Percentiles rank a stretch among this genome's conserved stretches.
Evolutionary conservation across 2,888 invertebrate species (phyloP).

Genomic region (Cetonia aurata): DNA sequence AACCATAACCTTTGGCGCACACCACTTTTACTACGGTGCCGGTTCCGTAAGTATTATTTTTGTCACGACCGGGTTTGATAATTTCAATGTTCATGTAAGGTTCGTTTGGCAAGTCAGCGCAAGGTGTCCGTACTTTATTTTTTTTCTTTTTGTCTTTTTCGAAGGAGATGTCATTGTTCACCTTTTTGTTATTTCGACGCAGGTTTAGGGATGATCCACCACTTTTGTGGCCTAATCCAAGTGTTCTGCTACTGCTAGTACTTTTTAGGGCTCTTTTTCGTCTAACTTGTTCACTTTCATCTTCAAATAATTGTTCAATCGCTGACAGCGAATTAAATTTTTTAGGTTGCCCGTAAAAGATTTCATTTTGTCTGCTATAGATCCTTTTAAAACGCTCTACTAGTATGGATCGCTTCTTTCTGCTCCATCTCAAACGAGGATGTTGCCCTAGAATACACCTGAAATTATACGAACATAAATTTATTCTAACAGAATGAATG

Average conservation of each 20-base stretch:
- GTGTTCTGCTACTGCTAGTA: conserved; percentile 50
- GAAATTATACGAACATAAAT: conserved; percentile 46
- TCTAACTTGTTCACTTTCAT: conserved; percentile 43
- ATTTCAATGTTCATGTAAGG: conserved; percentile 78
- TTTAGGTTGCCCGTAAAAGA: conserved; percentile 53
- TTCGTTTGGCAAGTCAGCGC: conserved; percentile 76
- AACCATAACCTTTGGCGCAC: conserved; percentile 82
- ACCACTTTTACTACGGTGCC: conserved; percentile 82
- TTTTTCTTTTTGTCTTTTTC: conserved; percentile 51
- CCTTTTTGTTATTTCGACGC: conserved; percentile 57
- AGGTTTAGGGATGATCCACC: conserved; percentile 58
- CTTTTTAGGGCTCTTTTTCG: conserved; percentile 47
- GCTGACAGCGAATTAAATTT: conserved; percentile 47
- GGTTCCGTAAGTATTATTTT: conserved; percentile 79
- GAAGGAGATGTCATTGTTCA: conserved; percentile 51
- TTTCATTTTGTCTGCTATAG: conserved; percentile 58
- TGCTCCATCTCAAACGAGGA: conserved; percentile 86
- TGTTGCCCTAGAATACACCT: conserved; percentile 89
- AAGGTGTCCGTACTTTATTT: conserved; percentile 70
- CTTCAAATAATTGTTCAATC: conserved; percentile 49
- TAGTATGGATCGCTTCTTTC: conserved; percentile 73
- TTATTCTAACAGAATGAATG: background rate
- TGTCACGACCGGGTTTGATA: conserved; percentile 78
- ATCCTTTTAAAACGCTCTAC: conserved; percentile 60
- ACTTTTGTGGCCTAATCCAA: conserved; percentile 57